A percentile compares a stretch with the other conserved stretches of the same genome.
These are phyloP conservation scores for Allolobophora icterica DNA, from an alignment of 2,888 invertebrate genomes.

Conservation along the genomic window DNA sequence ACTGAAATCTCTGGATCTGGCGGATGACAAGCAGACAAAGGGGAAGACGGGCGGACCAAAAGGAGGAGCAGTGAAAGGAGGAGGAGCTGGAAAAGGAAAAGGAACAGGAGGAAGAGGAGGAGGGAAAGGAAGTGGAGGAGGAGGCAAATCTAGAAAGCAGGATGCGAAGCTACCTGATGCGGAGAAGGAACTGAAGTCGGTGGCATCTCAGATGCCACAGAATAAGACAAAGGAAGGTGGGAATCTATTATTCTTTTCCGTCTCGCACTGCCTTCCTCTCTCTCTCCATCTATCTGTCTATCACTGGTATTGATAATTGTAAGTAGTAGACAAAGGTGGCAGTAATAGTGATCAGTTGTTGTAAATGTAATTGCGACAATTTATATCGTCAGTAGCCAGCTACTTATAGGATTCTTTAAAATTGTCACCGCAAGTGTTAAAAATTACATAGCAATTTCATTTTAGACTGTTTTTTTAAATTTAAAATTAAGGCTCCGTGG, in stretches of 20 bases:
- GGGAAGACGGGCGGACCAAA: not conserved
- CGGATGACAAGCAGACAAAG: not conserved
- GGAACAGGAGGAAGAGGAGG: not conserved
- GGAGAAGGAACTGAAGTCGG: not conserved
- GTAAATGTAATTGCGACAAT: no score
- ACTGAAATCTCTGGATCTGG: not conserved
- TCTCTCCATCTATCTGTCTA: no score
- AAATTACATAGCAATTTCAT: no score
- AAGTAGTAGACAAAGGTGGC: no score
- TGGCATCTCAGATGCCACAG: not conserved
- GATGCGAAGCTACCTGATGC: not conserved
- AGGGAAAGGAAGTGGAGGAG: not conserved
- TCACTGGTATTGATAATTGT: no score
- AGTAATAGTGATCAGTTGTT: no score
- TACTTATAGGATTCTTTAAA: no score
- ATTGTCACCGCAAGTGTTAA: no score
- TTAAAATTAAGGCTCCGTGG: no score
- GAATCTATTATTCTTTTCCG: not conserved
- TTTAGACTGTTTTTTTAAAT: no score
- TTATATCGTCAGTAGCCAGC: no score
- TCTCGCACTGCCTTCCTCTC: not conserved
- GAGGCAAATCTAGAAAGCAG: not conserved
- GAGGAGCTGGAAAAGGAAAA: not conserved
- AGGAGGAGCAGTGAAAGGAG: not conserved
- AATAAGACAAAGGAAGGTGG: slow-evolving; percentile 29